Evolutionary conservation across 2,888 invertebrate species (phyloP).

Genomic region (Biston stratarius): DNA sequence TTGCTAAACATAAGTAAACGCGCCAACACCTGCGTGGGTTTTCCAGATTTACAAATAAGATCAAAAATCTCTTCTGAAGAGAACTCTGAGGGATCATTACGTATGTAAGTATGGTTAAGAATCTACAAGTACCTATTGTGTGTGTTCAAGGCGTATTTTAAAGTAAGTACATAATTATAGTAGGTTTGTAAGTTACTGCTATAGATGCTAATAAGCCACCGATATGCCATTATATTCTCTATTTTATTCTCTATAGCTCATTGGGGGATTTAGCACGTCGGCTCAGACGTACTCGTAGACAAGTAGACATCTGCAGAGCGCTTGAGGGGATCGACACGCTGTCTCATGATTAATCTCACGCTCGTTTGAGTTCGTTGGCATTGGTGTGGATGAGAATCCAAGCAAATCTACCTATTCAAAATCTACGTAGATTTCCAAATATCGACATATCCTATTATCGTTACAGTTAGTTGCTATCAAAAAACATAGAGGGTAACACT

Average conservation of each 20-base stretch:
- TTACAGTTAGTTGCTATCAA: not conserved
- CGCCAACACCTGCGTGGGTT: no score
- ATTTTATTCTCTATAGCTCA: conserved; percentile 3
- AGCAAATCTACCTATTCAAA: not conserved
- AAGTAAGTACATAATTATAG: no score
- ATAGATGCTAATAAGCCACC: not conserved
- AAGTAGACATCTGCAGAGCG: conserved; percentile 40
- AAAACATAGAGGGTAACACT: not conserved
- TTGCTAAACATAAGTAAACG: no score
- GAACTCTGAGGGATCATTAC: no score
- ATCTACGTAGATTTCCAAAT: not conserved
- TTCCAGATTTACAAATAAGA: no score
- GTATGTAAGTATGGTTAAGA: no score
- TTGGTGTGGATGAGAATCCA: conserved; percentile 2
- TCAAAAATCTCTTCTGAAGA: no score
- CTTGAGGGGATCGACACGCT: conserved; percentile 42
- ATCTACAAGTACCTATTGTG: no score
- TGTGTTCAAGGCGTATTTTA: no score
- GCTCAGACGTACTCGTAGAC: conserved; percentile 28
- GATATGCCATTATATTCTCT: not conserved
- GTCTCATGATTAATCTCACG: conserved; percentile 43
- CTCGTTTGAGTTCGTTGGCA: conserved; percentile 33
- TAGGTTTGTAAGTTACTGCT: no score
- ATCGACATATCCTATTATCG: not conserved
- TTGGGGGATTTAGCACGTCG: conserved; percentile 26